Percentiles rank a stretch among this genome's conserved stretches.
These are phyloP conservation scores for Hydra vulgaris DNA, from an alignment of 30 jellyfish, hydroid and myxozoan genomes.

Conservation along the genomic window DNA sequence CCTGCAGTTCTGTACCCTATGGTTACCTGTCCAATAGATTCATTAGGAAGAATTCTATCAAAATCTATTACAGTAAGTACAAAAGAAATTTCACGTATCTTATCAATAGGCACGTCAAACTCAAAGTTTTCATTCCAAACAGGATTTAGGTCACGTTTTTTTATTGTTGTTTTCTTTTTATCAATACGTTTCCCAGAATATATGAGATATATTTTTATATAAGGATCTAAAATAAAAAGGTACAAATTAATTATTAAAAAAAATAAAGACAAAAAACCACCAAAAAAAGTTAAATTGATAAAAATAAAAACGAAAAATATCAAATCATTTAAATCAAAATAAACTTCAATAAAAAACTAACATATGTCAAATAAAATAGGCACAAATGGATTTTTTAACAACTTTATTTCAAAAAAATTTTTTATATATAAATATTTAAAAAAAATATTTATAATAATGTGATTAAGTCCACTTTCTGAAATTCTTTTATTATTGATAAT, in stretches of 20 bases:
- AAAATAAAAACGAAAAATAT: no score
- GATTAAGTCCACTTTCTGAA: no score
- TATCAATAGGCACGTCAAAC: conserved; percentile 81
- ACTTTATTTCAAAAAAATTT: no score
- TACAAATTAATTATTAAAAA: neutral
- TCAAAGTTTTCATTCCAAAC: conserved; percentile 83
- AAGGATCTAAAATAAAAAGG: conserved; percentile 47
- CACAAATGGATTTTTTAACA: no score
- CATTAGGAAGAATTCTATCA: conserved; percentile 65
- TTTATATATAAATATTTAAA: no score
- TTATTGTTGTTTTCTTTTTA: conserved; percentile 58
- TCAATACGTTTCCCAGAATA: conserved; percentile 80
- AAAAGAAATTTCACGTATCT: conserved; percentile 70
- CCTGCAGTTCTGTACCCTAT: conserved; percentile 92
- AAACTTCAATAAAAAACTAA: neutral
- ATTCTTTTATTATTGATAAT: no score
- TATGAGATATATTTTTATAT: conserved; percentile 54
- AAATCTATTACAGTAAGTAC: conserved; percentile 80
- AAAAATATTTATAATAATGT: no score
- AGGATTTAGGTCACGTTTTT: conserved; percentile 53
- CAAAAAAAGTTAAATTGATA: neutral
- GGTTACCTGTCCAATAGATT: conserved; percentile 72
- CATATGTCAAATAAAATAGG: no score
- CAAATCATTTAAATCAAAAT: no score
- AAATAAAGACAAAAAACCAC: no score